Percentiles rank a stretch among this genome's conserved stretches.
Evolutionary conservation across 2,113 vertebrate species (phyloP).

Genomic region (Daubentonia madagascariensis): DNA sequence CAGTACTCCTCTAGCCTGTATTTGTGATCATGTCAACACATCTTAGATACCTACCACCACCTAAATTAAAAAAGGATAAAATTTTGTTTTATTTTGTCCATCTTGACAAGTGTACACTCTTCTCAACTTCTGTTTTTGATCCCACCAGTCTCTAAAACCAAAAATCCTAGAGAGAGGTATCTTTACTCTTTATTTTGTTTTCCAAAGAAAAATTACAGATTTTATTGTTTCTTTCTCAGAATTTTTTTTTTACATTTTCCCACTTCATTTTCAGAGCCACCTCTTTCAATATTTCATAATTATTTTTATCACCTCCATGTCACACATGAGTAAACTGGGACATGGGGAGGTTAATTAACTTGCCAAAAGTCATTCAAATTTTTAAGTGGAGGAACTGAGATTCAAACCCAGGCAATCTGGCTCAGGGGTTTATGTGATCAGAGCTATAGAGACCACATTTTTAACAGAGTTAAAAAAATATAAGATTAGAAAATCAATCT

Average conservation of each 20-base stretch:
- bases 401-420: not conserved
- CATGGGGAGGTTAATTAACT: not conserved
- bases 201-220: not conserved
- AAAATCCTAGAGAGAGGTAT: not conserved
- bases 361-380: not conserved
- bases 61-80: not conserved
- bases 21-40: not conserved
- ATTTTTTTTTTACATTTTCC: not conserved
- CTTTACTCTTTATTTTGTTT: not conserved
- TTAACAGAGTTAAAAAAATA: not conserved
- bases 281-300: not conserved
- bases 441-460: not conserved
- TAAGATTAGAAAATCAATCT: not conserved
- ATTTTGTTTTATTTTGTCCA: not conserved
- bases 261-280: conserved; percentile 3
- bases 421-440: not conserved
- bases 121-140: not conserved
- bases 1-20: not conserved
- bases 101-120: not conserved
- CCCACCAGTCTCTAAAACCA: not conserved
- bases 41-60: not conserved
- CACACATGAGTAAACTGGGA: not conserved
- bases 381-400: not conserved
- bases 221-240: not conserved
- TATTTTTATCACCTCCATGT: not conserved